Percentiles rank a stretch among this genome's conserved stretches.
Evolutionary conservation across 2,113 vertebrate species (phyloP).

Genomic region (Microcebus ravelobensis): DNA sequence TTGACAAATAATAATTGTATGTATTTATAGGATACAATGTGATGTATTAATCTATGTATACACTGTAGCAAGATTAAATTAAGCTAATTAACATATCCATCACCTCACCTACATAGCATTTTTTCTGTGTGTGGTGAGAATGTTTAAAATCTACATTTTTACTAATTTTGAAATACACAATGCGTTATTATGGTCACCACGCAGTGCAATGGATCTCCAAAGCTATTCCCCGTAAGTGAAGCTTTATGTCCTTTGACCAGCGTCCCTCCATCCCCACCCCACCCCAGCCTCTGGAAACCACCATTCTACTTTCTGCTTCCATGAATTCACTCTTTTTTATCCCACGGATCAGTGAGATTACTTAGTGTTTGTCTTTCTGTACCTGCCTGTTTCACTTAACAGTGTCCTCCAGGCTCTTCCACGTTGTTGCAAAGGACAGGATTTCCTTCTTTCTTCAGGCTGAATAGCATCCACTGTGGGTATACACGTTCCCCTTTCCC

Average conservation of each 20-base stretch:
- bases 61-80: neutral
- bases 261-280: fast-evolving
- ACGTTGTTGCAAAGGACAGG: neutral
- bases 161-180: neutral
- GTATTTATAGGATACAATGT: neutral
- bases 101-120: neutral
- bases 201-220: too few relatives aligned
- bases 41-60: neutral
- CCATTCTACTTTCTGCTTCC: neutral
- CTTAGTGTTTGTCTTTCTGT: neutral
- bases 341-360: neutral
- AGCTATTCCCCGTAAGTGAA: neutral
- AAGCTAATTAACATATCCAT: neutral
- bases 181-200: fast-evolving
- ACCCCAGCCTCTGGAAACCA: neutral
- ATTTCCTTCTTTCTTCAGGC: neutral
- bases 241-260: too few relatives aligned
- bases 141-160: neutral
- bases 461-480: too few relatives aligned
- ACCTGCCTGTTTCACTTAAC: neutral
- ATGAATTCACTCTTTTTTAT: neutral
- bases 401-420: neutral
- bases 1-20: neutral
- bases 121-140: neutral
- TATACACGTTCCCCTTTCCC: neutral